Percentiles rank a stretch among this genome's conserved stretches.
Evolutionary conservation across 30 jellyfish, hydroid and myxozoan genomes (phyloP).

Genomic region (Turritopsis rubra): DNA sequence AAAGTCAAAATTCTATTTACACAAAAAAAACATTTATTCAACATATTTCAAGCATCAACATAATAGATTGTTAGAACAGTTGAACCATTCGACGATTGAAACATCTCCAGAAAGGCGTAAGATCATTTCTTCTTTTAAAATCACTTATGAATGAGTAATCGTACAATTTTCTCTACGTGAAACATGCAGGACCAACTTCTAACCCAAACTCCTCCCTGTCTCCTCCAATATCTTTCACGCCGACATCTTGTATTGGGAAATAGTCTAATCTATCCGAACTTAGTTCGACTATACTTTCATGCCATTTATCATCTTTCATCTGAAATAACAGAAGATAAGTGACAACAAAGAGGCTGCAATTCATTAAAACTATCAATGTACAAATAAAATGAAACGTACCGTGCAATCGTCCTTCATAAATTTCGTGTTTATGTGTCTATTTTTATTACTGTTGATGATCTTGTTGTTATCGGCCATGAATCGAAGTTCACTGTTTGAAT

Average conservation of each 20-base stretch:
- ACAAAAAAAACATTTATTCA: background rate
- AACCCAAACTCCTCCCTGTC: conserved; percentile 77
- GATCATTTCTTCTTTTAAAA: background rate
- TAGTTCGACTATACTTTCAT: conserved; percentile 68
- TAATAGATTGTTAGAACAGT: background rate
- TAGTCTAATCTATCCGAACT: conserved; percentile 47
- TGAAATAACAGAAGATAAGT: conserved; percentile 4
- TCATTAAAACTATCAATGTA: background rate
- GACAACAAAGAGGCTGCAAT: background rate
- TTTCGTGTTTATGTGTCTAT: conserved; percentile 25
- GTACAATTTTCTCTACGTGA: conserved; percentile 38
- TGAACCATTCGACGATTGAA: background rate
- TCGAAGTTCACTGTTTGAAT: conserved; percentile 62
- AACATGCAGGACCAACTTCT: conserved; percentile 84
- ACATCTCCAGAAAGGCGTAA: background rate
- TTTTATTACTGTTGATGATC: conserved; percentile 52
- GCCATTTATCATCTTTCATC: conserved; percentile 91
- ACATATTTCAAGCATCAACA: background rate
- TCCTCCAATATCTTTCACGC: conserved; percentile 73
- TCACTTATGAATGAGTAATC: background rate
- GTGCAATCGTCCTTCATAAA: conserved; percentile 66
- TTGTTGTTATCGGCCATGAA: conserved; percentile 65
- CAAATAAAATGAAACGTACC: conserved; percentile 42
- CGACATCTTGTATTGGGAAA: conserved; percentile 80
- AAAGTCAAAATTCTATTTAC: background rate